Evolutionary conservation across 2,888 invertebrate genomes (phyloP).

Genomic region (Drosophila setosimentum): DNA sequence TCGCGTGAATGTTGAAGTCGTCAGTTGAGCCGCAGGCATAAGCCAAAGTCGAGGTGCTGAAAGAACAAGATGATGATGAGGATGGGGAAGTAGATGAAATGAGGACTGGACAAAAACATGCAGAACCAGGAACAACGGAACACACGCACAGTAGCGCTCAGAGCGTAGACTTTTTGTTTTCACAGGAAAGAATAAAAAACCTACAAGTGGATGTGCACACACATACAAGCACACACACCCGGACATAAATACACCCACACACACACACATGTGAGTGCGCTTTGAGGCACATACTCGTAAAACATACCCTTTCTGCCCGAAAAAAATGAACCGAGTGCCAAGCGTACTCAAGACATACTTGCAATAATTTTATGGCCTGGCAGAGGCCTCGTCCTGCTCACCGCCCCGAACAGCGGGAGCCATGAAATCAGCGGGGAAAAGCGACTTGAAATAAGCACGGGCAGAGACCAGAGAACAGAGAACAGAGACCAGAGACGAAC

Average conservation of each 20-base stretch:
- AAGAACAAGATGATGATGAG: conserved; percentile 24
- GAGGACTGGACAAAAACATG: conserved; percentile 22
- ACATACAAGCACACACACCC: conserved; percentile 9
- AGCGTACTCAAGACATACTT: conserved; percentile 78
- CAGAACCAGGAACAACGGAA: conserved; percentile 50
- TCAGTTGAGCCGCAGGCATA: conserved; percentile 44
- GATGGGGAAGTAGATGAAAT: conserved; percentile 20
- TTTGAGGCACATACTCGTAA: conserved; percentile 72
- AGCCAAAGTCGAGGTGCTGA: conserved; percentile 42
- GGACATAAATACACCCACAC: conserved; percentile 11
- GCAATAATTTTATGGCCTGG: conserved; percentile 78
- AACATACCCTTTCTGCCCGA: conserved; percentile 69
- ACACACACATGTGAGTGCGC: conserved; percentile 48
- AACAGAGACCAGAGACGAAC: conserved; percentile 31
- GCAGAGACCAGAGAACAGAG: conserved; percentile 22
- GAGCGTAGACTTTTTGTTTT: conserved; percentile 73
- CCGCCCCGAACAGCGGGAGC: conserved; percentile 42
- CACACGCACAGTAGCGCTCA: conserved; percentile 61
- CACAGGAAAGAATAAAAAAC: conserved; percentile 72
- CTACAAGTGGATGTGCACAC: conserved; percentile 71
- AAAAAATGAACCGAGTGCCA: conserved; percentile 71
- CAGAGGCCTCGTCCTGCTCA: conserved; percentile 54
- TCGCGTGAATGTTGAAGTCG: conserved; percentile 45
- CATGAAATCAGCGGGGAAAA: conserved; percentile 74
- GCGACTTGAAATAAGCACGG: conserved; percentile 50